A percentile compares a stretch with the other conserved stretches of the same genome.
These are phyloP conservation scores for Pelosia muscerda DNA, from an alignment of 2,888 invertebrate genomes.

Conservation along the genomic window DNA sequence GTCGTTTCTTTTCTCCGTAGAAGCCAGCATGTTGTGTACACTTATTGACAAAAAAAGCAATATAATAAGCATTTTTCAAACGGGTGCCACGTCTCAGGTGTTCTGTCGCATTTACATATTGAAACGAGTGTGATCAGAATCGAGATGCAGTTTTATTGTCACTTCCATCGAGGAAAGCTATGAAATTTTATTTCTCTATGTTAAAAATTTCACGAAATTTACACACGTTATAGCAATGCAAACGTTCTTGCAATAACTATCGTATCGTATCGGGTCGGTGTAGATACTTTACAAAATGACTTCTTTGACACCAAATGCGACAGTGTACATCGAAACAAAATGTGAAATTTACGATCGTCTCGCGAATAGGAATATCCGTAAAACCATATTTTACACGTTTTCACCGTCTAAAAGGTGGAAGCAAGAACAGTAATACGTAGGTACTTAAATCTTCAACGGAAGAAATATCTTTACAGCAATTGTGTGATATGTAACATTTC, in stretches of 20 bases:
- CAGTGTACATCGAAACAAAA: slow-evolving; percentile 48
- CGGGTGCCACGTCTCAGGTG: slow-evolving; percentile 78
- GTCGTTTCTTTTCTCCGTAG: slow-evolving; percentile 46
- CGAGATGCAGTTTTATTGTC: slow-evolving; percentile 86
- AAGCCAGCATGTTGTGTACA: slow-evolving; percentile 49
- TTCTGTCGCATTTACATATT: slow-evolving; percentile 78
- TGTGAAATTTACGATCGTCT: slow-evolving; percentile 45
- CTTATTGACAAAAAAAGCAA: slow-evolving; percentile 77
- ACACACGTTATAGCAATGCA: slow-evolving; percentile 57
- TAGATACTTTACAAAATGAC: slow-evolving; percentile 50
- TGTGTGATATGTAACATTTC: slow-evolving; percentile 2
- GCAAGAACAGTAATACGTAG: slow-evolving; percentile 28
- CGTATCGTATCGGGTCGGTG: slow-evolving; percentile 45
- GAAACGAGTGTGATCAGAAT: slow-evolving; percentile 84
- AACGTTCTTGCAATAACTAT: slow-evolving; percentile 55
- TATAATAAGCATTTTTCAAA: slow-evolving; percentile 81
- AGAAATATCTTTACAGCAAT: slow-evolving; percentile 24
- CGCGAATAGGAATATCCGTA: slow-evolving; percentile 28
- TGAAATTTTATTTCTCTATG: slow-evolving; percentile 76
- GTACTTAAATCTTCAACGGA: slow-evolving; percentile 24
- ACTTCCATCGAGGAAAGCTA: slow-evolving; percentile 72
- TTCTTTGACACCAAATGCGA: slow-evolving; percentile 50
- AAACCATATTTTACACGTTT: slow-evolving; percentile 44
- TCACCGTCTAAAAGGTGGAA: slow-evolving; percentile 21
- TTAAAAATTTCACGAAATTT: slow-evolving; percentile 65